These are phyloP conservation scores for Ophraella communa DNA, from an alignment of 2,888 invertebrate species.

Conservation along the genomic window DNA sequence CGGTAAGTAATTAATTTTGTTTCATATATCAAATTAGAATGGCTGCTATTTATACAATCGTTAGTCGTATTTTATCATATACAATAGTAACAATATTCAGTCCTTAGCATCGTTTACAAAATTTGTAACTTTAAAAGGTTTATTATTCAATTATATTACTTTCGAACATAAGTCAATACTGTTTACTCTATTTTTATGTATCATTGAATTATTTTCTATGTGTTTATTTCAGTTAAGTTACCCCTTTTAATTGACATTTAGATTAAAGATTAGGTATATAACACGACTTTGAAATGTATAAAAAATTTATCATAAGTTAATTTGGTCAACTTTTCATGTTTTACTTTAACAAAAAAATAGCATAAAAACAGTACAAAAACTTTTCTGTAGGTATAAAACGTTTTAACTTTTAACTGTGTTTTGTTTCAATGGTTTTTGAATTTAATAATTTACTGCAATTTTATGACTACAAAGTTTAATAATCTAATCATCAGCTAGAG, in stretches of 20 bases:
- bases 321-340: no score
- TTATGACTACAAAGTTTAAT: no score
- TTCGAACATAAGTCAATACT: neutral
- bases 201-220: neutral
- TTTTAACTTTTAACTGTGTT: no score
- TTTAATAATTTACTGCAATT: no score
- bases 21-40: neutral
- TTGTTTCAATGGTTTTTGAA: no score
- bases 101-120: neutral
- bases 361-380: no score
- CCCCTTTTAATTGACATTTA: neutral
- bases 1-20: slow-evolving; percentile 49
- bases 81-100: neutral
- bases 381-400: no score
- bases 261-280: neutral
- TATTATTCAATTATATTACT: neutral
- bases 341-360: no score
- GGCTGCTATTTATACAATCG: slow-evolving; percentile 8
- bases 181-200: no score
- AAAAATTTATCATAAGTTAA: no score
- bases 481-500: no score
- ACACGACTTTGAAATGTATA: neutral
- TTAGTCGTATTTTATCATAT: slow-evolving; percentile 13
- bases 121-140: neutral
- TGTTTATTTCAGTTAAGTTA: neutral